Base-by-base conservation (phyloP, 2,888 invertebrate species). In the Glaucopsyche alexis region DNA sequence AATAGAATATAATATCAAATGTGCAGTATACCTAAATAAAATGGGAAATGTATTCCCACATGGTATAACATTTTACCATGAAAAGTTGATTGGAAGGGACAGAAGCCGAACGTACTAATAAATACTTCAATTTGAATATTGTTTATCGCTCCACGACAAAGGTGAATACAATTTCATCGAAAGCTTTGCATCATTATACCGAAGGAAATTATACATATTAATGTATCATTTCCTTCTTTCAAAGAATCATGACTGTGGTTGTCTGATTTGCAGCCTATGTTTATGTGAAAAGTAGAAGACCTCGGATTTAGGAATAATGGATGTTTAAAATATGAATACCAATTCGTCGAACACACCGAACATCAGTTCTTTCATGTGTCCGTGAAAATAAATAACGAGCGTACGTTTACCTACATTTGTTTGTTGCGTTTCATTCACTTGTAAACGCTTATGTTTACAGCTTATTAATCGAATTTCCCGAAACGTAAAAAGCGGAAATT, bases 311-410 rank as follows among this genome's bases (percentile, higher is more conserved):
- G 13, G 49, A 49, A 49, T 14, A 69, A 13, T 49, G 14, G 69
- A 69, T 69, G 69, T 69, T 69, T 69, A 69, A 67, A 14, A 49
- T 69, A 29, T 47, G 45, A 67, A 42, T n/a, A 9, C n/a, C 49
- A 29, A 49, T 69, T 47, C 49, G 9, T 2, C 1, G 69, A 69
- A 69, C 19, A 69, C 19, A 4, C 13, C 16, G 0, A 7, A 42
- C 29, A 29, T 29, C 29, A 47, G 13, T 38, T 69, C 69, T 49
- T 69, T 69, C 49, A 69, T 69, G 45, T 42, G 45, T 0, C 11
- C 7, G 47, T 29, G 47, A 11, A 69, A 69, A 69, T 69, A 69
- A 67, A 45, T 67, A 69, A 14, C 19, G 0, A 42, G 29, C 29
- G 13, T 69, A 69, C 19, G 14, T 5, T 47, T 69, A 5, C 0